Conservation (phyloP, 2,113 vertebrate species). For the Datnioides undecimradiatus region DNA sequence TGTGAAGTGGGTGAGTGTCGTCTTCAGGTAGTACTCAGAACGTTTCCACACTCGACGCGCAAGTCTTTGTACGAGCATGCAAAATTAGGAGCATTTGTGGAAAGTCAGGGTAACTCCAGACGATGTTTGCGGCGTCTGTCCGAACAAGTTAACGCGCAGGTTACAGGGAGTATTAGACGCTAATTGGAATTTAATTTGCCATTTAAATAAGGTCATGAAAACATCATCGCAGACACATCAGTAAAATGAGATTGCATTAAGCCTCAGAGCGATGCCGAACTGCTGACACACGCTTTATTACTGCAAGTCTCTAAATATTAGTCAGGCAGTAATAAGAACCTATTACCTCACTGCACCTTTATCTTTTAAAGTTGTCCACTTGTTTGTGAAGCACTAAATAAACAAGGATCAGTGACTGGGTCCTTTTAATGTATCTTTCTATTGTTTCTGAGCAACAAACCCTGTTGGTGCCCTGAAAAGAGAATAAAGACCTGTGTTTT, state of each 20-base stretch:
- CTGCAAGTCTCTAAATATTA: neutral
- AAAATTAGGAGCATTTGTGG: too few species aligned
- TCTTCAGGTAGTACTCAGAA: neutral
- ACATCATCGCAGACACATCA: neutral
- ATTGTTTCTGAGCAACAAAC: conserved; percentile 1
- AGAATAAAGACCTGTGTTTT: neutral
- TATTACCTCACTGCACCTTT: neutral
- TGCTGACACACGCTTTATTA: neutral
- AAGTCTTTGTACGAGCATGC: too few species aligned
- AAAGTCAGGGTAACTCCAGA: neutral
- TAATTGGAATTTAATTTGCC: neutral
- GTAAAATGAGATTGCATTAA: neutral
- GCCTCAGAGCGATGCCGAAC: neutral
- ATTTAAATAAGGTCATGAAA: neutral
- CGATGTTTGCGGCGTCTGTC: neutral
- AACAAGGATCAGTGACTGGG: neutral
- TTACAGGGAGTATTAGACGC: neutral
- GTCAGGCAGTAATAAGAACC: too few species aligned
- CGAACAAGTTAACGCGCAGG: neutral
- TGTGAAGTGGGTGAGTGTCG: conserved; percentile 93
- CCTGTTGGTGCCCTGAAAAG: neutral
- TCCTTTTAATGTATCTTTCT: too few species aligned
- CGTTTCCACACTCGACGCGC: neutral
- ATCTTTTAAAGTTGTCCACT: neutral
- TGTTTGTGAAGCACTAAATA: neutral